phyloP scores from a whole-genome alignment of 1,140 invertebrate species.

The Drosophila simulans region DNA sequence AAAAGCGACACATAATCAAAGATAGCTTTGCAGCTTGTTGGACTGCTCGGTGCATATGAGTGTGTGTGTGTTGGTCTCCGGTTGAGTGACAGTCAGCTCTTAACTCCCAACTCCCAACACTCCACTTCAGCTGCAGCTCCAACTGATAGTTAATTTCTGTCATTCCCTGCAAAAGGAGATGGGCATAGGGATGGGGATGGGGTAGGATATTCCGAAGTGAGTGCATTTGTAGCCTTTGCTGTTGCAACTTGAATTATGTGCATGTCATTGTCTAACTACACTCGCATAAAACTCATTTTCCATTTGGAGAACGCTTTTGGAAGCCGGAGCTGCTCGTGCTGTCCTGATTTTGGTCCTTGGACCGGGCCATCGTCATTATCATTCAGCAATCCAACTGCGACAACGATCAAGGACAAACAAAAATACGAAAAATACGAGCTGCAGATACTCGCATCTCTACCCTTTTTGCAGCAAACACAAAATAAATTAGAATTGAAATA shows the following conservation, averaged over 20 bases:
- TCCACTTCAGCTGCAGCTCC: conserved; percentile 29
- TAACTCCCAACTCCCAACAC: conserved; percentile 33
- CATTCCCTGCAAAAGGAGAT: conserved; percentile 47
- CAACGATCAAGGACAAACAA: conserved; percentile 69
- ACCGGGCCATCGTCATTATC: conserved; percentile 65
- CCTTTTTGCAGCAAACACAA: conserved; percentile 70
- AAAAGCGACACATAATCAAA: conserved; percentile 68
- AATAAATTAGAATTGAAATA: conserved; percentile 84
- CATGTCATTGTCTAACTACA: conserved; percentile 80
- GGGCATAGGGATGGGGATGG: background rate
- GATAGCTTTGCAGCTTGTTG: conserved; percentile 66
- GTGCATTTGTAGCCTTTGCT: conserved; percentile 73
- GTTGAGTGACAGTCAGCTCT: conserved; percentile 45
- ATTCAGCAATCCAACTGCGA: conserved; percentile 77
- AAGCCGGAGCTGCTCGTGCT: background rate
- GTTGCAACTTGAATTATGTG: conserved; percentile 78
- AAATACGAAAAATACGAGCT: conserved; percentile 50
- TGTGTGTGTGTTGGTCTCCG: conserved; percentile 45
- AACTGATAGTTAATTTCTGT: conserved; percentile 77
- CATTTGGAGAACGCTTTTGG: conserved; percentile 48
- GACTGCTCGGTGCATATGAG: conserved; percentile 11
- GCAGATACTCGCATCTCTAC: conserved; percentile 55
- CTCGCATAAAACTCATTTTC: conserved; percentile 80
- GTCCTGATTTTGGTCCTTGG: conserved; percentile 10
- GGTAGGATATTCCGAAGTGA: conserved; percentile 31